These are phyloP conservation scores for Ictalurus punctatus DNA, from an alignment of 2,113 vertebrate genomes.

Conservation along the genomic window DNA sequence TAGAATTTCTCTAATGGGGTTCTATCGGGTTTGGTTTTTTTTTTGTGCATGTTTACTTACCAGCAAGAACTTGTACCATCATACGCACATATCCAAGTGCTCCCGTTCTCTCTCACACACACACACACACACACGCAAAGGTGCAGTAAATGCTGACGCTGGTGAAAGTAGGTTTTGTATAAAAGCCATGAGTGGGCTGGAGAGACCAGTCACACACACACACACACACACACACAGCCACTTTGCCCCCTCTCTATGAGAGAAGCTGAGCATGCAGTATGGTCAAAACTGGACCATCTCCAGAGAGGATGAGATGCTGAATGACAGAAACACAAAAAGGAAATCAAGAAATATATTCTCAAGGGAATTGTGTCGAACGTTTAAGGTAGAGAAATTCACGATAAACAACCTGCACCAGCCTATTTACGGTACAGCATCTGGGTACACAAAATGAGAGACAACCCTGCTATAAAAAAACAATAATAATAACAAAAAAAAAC, in stretches of 20 bases:
- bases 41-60: not conserved
- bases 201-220: constrained; percentile 27
- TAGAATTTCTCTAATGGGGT: no score
- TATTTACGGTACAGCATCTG: not conserved
- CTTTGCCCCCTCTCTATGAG: not conserved
- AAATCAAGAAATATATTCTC: not conserved
- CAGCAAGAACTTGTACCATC: not conserved
- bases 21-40: no score
- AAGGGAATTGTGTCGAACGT: no score
- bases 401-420: not conserved
- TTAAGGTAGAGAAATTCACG: not conserved
- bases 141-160: constrained; percentile 33
- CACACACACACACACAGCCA: not conserved
- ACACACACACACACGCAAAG: constrained; percentile 20
- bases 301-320: not conserved
- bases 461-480: no score
- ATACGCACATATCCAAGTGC: not conserved
- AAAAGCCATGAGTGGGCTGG: constrained; percentile 47
- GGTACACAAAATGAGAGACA: not conserved
- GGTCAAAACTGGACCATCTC: not conserved
- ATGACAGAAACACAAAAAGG: not conserved
- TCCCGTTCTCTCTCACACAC: not conserved
- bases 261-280: constrained; percentile 1
- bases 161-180: constrained; percentile 22
- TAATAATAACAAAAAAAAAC: no score